phyloP scores from a whole-genome alignment of 2,888 invertebrate species.

The Drosophila infuscata region DNA sequence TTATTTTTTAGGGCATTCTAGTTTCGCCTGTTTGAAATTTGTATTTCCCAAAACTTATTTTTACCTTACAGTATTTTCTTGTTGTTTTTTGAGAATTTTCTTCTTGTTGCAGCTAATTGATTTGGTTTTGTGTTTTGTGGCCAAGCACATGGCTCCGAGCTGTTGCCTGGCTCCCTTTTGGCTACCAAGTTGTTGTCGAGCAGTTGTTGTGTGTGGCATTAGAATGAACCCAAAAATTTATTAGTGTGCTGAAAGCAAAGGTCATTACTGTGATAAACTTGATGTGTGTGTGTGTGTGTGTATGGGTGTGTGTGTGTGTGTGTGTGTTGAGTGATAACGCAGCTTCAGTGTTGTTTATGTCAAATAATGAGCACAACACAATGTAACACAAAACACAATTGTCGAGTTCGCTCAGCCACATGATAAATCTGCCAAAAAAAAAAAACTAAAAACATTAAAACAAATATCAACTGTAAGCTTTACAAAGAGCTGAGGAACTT shows the following conservation, averaged over 20 bases:
- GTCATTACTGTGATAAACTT: constrained; percentile 61
- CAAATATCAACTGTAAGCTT: constrained; percentile 1
- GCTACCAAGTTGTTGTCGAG: constrained; percentile 56
- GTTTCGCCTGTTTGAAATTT: background rate
- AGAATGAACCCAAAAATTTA: constrained; percentile 44
- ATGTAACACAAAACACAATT: constrained; percentile 5
- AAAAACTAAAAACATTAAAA: background rate
- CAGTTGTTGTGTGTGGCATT: constrained; percentile 46
- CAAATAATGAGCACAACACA: constrained; percentile 37
- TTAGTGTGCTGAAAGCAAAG: constrained; percentile 63
- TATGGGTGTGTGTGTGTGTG: constrained; percentile 2
- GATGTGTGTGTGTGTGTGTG: constrained; percentile 14
- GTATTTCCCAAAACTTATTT: background rate
- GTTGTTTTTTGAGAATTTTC: constrained; percentile 2
- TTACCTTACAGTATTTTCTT: background rate
- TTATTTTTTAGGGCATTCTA: constrained; percentile 22
- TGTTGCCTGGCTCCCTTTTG: constrained; percentile 64
- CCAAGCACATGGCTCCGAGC: constrained; percentile 48
- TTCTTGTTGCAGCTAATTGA: constrained; percentile 60
- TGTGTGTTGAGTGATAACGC: constrained; percentile 18
- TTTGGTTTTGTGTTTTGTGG: constrained; percentile 48
- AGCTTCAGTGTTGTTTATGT: constrained; percentile 54
- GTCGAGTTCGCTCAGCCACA: constrained; percentile 1
- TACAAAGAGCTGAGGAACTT: background rate
- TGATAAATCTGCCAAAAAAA: constrained; percentile 5